Evolutionary conservation across 2,113 vertebrate species (phyloP).

Genomic region (Peromyscus californicus): DNA sequence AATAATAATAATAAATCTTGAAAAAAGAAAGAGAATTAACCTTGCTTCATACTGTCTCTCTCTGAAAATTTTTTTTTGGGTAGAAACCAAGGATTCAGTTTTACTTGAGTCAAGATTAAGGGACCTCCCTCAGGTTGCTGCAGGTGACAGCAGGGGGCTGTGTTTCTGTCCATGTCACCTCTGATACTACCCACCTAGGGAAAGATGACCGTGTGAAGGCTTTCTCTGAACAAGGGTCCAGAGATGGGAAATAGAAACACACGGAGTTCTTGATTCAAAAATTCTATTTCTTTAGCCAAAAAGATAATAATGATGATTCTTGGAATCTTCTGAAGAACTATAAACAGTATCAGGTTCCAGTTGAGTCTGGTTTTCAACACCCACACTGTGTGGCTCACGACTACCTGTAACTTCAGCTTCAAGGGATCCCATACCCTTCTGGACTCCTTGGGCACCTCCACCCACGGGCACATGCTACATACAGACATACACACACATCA

Average conservation of each 20-base stretch:
- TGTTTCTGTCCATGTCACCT: not conserved
- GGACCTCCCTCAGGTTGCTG: not conserved
- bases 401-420: not conserved
- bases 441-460: not conserved
- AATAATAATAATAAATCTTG: not conserved
- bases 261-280: not conserved
- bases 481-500: not conserved
- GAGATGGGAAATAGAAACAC: not conserved
- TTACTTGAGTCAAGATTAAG: not conserved
- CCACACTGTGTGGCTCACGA: not conserved
- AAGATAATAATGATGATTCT: not conserved
- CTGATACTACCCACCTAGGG: not conserved
- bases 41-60: not conserved
- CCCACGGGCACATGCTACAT: not conserved
- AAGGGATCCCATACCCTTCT: not conserved
- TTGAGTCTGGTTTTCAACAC: not conserved
- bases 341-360: not conserved
- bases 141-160: too few relatives aligned
- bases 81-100: not conserved
- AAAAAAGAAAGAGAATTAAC: not conserved
- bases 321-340: not conserved
- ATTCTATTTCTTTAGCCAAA: conserved; percentile 8
- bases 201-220: not conserved
- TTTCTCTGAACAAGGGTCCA: not conserved
- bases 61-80: not conserved